phyloP scores from a whole-genome alignment of 2,113 vertebrate species.

The Bungarus multicinctus region DNA sequence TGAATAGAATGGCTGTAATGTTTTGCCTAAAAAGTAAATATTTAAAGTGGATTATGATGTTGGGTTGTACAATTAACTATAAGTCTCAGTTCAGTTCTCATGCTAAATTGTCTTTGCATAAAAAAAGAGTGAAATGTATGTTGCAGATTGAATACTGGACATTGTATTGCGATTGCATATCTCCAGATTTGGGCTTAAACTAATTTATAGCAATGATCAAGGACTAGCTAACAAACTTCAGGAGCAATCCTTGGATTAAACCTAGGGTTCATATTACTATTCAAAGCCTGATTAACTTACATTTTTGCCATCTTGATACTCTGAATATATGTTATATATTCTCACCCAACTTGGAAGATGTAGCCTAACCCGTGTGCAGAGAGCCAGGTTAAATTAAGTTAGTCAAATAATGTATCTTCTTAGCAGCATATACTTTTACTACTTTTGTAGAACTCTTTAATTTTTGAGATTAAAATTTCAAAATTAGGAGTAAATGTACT shows the following conservation, averaged over 20 bases:
- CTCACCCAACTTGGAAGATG: neutral
- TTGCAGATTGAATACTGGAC: neutral
- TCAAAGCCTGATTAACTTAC: neutral
- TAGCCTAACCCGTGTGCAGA: neutral
- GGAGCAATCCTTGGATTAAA: neutral
- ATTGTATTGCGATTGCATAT: neutral
- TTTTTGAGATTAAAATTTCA: neutral
- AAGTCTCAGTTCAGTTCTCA: neutral
- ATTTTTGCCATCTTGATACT: neutral
- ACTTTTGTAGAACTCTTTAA: neutral
- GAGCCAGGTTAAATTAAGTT: neutral
- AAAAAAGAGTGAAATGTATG: neutral
- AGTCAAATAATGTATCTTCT: neutral
- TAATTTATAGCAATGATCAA: neutral
- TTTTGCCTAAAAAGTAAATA: no score
- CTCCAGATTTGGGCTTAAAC: neutral
- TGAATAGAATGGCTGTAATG: no score
- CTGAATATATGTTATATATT: neutral
- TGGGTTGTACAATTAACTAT: neutral
- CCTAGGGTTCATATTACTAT: neutral
- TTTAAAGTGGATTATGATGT: no score
- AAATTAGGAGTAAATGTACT: neutral
- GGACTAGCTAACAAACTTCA: neutral
- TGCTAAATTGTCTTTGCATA: neutral
- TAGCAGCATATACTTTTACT: neutral